Base-by-base conservation (phyloP, 1,140 invertebrate genomes). In the Lineus longissimus region DNA sequence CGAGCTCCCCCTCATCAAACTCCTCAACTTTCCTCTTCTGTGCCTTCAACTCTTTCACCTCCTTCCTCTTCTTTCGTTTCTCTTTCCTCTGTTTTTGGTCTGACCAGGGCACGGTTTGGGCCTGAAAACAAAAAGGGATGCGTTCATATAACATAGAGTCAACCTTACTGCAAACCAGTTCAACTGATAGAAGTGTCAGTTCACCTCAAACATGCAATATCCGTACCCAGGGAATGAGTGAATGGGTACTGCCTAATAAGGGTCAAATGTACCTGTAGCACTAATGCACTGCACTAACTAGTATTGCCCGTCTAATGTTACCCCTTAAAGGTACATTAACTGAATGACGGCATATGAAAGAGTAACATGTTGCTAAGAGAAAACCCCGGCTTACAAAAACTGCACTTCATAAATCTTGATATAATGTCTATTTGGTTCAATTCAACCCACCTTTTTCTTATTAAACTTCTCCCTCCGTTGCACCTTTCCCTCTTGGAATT, bases 21-120 rank as follows among this genome's bases (percentile, higher is more conserved):
- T 55, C 11, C 60, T 63, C 25, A 22, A 31, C 41, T 60, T 63
- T 63, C 22, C 67, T 29, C 60, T 64, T 59, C 27, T 66, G 59
- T 27, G 69, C 59, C n/a, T 47, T 68, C 55, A 58, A 59, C 41
- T 62, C 82, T 73, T 74, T 81, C 77, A 70, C 84, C 84, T 58
- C 79, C 81, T 57, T 72, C 81, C 85, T 86, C 7, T 86, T 84
- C 75, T 88, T 86, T 69, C 79, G 85, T 63, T 89, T 89, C 51
- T 86, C 76, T 81, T 90, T 92, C 63, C 85, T 87, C 63, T 89
- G 87, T 75, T 92, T 94, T 0, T 88, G 82, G 73, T 89, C 85
- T 25, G 91, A 90, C 93, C 93, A 95, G 0, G 93, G 79, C 75
- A 88, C 85, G 0, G 87, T 88, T 79, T 51, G 19, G 4, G 25